These are phyloP conservation scores for Labeo catla DNA, from an alignment of 2,113 vertebrate genomes.

Conservation along the genomic window DNA sequence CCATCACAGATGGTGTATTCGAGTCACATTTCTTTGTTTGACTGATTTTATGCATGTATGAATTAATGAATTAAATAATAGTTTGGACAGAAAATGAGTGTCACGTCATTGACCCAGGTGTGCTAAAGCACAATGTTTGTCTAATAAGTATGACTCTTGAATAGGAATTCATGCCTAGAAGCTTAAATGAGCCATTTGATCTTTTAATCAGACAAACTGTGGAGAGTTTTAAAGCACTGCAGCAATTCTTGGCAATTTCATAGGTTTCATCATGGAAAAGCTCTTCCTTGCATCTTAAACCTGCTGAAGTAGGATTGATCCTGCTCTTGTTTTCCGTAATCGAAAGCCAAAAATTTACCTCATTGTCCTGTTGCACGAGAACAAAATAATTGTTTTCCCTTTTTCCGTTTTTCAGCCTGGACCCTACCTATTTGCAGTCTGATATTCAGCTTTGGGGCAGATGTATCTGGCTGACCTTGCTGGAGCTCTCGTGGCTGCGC, in stretches of 20 bases:
- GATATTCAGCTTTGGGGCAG: slow-evolving; percentile 44
- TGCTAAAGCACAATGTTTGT: background rate
- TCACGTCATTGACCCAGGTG: background rate
- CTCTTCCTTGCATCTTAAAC: slow-evolving; percentile 1
- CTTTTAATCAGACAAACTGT: background rate
- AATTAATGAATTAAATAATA: background rate
- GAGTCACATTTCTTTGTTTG: background rate
- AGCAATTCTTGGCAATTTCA: background rate
- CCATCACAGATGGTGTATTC: background rate
- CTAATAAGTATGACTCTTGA: background rate
- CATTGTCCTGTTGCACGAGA: slow-evolving; percentile 17
- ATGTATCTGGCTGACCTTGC: slow-evolving; percentile 55
- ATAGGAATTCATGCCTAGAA: background rate
- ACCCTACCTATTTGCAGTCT: slow-evolving; percentile 32
- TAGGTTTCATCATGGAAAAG: slow-evolving; percentile 18
- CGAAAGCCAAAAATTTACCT: slow-evolving; percentile 28
- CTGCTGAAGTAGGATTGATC: slow-evolving; percentile 8
- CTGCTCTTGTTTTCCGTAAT: slow-evolving; percentile 22
- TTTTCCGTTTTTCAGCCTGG: slow-evolving; percentile 28
- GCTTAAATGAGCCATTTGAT: slow-evolving; percentile 10
- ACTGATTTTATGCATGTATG: background rate
- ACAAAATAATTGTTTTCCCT: slow-evolving; percentile 29
- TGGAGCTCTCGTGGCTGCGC: slow-evolving; percentile 19
- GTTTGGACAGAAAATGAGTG: background rate
- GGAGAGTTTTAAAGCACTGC: background rate